A percentile compares a stretch with the other conserved stretches of the same genome.
These are phyloP conservation scores for Oasisia sp. DNA, from an alignment of 2,888 invertebrate genomes.

Conservation along the genomic window DNA sequence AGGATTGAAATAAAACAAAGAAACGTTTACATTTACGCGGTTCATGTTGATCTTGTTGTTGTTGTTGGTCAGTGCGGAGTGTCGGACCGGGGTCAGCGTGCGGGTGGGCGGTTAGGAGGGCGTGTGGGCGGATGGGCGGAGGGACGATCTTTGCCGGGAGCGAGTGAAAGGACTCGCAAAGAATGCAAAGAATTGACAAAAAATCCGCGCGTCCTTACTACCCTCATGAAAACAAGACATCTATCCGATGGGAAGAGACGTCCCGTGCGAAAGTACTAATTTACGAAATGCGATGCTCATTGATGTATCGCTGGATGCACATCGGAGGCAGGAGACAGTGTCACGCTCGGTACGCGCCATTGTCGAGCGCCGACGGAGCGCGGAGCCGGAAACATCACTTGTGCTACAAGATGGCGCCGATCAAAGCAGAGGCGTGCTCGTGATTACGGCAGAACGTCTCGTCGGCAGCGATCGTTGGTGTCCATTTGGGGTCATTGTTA, in stretches of 20 bases:
- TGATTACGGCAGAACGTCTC: neutral
- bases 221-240: slow-evolving; percentile 10
- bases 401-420: neutral
- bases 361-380: neutral
- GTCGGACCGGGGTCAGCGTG: too few species aligned
- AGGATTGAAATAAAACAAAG: neutral
- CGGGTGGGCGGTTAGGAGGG: neutral
- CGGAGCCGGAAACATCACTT: neutral
- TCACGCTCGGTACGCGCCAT: slow-evolving; percentile 7
- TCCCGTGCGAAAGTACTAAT: slow-evolving; percentile 1
- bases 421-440: neutral
- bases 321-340: neutral
- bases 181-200: neutral
- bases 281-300: neutral
- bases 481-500: neutral
- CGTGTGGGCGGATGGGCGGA: neutral
- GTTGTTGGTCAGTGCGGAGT: neutral
- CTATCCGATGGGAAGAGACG: neutral
- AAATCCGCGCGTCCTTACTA: neutral
- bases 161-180: neutral
- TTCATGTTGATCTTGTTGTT: neutral
- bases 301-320: neutral
- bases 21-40: neutral
- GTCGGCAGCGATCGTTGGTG: neutral
- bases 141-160: neutral